Evolutionary conservation across 2,113 vertebrate species (phyloP), one percentile per base, ranked within the genome.

Genomic region (Notarius lentiginosus): DNA sequence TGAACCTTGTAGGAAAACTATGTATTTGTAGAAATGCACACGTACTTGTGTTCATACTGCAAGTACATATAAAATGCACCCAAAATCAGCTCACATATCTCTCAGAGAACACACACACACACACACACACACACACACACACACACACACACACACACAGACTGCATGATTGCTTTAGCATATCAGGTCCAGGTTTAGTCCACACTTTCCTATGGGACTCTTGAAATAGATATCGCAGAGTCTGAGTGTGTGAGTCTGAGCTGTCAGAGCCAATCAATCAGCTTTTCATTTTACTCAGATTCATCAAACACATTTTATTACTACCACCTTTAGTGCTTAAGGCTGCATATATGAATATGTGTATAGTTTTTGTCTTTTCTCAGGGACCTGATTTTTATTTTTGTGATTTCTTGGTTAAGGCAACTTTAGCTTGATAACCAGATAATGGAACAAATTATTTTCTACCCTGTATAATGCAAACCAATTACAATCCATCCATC

Each of bases 131-230:
- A 56, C 82, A 73, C 79, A 56, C 65, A 41, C 82, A 79, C 56
- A 60, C 85, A 84, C 84, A 56, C 66, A 60, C 79, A 56, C 83
- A 58, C 82, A 75, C 80, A 66, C 66, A 80, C 73, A 61, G 63
- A 87, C 27, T 41, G 55, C 84, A 90, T 94, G 92, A 95, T 94
- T 90, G 90, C 87, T 94, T 95, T 92, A 93, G 92, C 94, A 95
- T 93, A 88, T 93, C 90, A 90, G 63, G 79, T 91, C 88, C 88
- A 88, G 91, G 91, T 92, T 91, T 90, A 75, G 91, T 81, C 91
- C 86, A 89, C 90, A 90, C 89, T 89, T 79, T 88, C 68, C 82
- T 76, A 84, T 82, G 77, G 90, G 88, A 92, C 90, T 91, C 90
- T 91, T 93, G 94, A 94, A 93, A 93, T 90, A 93, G 92, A 93